Evolutionary conservation across 2,113 vertebrate genomes (phyloP).

Genomic region (Petrocephalus zakoni): DNA sequence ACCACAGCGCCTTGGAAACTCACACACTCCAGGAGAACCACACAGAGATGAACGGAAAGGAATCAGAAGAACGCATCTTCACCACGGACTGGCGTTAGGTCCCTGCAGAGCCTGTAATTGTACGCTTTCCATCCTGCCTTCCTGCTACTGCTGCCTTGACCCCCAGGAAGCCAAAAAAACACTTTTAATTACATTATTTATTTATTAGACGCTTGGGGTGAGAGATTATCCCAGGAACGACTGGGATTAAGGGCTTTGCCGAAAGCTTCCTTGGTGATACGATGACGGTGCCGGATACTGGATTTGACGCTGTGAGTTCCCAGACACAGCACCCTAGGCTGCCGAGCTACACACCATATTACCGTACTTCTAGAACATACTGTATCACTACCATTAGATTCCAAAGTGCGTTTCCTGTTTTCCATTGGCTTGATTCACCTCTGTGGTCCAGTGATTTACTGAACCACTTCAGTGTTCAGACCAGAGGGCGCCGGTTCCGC

Average conservation of each 20-base stretch:
- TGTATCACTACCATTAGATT: not conserved
- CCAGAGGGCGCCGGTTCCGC: not conserved
- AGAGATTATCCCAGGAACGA: not conserved
- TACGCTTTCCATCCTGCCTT: not conserved
- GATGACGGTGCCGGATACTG: not conserved
- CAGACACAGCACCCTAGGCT: not conserved
- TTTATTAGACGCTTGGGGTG: not conserved
- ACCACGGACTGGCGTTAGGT: not conserved
- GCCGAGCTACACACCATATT: not conserved
- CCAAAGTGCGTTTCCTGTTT: not conserved
- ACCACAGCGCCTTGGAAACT: not conserved
- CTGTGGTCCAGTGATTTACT: not conserved
- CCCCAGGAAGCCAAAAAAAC: not conserved
- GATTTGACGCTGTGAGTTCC: not conserved
- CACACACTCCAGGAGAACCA: not conserved
- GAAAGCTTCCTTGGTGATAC: not conserved
- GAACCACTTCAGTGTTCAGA: not conserved
- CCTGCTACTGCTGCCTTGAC: not conserved
- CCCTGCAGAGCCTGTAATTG: not conserved
- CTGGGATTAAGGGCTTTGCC: not conserved
- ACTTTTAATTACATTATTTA: not conserved
- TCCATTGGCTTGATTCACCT: not conserved
- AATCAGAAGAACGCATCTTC: not conserved
- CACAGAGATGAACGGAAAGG: not conserved
- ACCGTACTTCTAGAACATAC: not conserved